These are phyloP conservation scores for Muscicapa comitata DNA, from an alignment of 2,797 vertebrate genomes.

Conservation along the genomic window DNA sequence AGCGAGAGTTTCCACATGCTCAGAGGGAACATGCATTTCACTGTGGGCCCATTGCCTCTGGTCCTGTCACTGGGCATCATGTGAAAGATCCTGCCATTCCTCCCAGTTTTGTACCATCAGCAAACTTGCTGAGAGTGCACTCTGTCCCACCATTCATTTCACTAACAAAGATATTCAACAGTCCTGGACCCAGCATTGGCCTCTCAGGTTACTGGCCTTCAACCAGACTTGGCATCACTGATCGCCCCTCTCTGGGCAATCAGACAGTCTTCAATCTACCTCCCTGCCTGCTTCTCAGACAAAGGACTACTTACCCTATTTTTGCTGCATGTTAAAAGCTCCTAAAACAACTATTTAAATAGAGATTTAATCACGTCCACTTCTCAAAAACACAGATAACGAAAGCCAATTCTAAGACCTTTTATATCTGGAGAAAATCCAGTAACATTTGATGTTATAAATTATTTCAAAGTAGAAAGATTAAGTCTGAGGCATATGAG, in stretches of 20 bases:
- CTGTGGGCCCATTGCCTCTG: fast-evolving
- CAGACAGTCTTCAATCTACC: neutral
- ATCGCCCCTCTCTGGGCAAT: neutral
- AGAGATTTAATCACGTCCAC: neutral
- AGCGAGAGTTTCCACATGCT: neutral
- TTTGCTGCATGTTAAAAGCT: neutral
- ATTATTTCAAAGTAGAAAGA: neutral
- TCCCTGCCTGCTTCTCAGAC: neutral
- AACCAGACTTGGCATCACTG: neutral
- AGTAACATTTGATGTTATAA: neutral
- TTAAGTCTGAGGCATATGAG: neutral
- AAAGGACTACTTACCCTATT: neutral
- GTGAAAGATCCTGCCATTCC: neutral
- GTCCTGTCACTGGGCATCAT: neutral
- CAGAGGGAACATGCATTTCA: neutral
- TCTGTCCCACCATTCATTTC: neutral
- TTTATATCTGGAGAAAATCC: neutral
- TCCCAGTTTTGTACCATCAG: neutral
- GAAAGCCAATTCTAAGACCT: neutral
- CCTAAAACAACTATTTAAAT: neutral
- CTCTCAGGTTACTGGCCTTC: neutral
- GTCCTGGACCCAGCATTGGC: neutral
- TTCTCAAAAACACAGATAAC: neutral
- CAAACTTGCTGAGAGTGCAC: neutral
- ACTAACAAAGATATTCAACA: neutral